These are phyloP conservation scores for Caerostris darwini DNA, from an alignment of 1,140 invertebrate genomes.

Conservation along the genomic window DNA sequence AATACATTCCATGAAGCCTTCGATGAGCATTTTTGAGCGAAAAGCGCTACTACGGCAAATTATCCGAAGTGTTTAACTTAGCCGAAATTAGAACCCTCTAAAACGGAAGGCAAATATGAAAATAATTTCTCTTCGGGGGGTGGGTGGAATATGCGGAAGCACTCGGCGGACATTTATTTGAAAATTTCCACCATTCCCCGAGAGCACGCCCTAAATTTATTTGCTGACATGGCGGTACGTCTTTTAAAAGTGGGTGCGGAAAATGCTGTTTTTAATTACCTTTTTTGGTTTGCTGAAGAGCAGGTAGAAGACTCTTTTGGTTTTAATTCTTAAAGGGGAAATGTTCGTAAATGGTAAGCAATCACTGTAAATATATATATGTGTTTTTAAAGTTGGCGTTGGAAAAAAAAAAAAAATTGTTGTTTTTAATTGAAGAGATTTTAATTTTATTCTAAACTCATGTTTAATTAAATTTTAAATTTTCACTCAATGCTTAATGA, in stretches of 20 bases:
- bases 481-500: too few species aligned
- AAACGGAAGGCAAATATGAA: slow-evolving; percentile 32
- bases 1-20: background rate
- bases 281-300: background rate
- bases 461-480: too few species aligned
- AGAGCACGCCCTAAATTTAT: background rate
- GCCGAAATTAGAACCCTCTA: background rate
- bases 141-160: background rate
- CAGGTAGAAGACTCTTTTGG: background rate
- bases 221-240: background rate
- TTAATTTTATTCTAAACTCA: background rate
- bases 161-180: slow-evolving; percentile 33
- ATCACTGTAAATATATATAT: background rate
- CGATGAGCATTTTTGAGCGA: slow-evolving; percentile 23
- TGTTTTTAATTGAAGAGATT: background rate
- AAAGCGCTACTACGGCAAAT: slow-evolving; percentile 35
- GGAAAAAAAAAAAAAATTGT: too few species aligned
- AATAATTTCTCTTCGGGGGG: slow-evolving; percentile 24
- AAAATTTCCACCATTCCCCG: background rate
- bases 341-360: background rate
- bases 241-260: background rate
- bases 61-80: slow-evolving; percentile 37
- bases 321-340: too few species aligned
- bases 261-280: slow-evolving; percentile 28
- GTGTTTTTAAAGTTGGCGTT: background rate